Evolutionary conservation across 2,888 invertebrate genomes (phyloP).

Genomic region (Morinoia aosen): DNA sequence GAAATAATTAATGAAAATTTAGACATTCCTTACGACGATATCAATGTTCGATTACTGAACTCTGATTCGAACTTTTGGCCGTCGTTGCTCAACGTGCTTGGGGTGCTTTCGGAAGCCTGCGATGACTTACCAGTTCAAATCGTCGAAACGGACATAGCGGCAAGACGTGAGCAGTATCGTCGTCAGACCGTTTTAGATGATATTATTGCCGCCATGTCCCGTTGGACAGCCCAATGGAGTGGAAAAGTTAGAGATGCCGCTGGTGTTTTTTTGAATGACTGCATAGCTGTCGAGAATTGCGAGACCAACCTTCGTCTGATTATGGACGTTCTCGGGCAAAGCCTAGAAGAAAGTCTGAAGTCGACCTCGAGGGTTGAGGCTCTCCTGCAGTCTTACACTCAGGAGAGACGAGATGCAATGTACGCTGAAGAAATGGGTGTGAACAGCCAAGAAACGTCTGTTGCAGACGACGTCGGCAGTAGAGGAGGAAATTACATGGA

Average conservation of each 20-base stretch:
- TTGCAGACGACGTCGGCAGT: not conserved
- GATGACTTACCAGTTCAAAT: conserved; percentile 18
- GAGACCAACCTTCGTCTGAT: not conserved
- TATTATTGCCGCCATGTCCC: not conserved
- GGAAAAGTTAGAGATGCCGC: not conserved
- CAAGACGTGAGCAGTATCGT: too few relatives aligned
- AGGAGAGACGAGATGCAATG: not conserved
- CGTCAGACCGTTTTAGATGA: conserved; percentile 6
- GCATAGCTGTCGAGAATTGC: not conserved
- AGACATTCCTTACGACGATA: not conserved
- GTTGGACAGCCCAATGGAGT: conserved; percentile 23
- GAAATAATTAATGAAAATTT: not conserved
- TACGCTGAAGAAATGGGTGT: not conserved
- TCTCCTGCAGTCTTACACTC: not conserved
- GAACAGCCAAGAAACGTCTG: not conserved
- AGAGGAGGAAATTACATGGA: not conserved
- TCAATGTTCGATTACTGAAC: not conserved
- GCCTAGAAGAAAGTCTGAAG: not conserved
- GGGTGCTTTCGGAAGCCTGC: not conserved
- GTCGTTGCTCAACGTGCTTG: not conserved
- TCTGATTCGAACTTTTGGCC: conserved; percentile 18
- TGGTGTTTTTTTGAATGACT: not conserved
- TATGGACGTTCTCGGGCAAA: not conserved
- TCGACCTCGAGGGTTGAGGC: not conserved
- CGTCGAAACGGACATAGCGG: not conserved